Conservation (phyloP, 2,888 invertebrate species). For the Ferdinandea cuprea region DNA sequence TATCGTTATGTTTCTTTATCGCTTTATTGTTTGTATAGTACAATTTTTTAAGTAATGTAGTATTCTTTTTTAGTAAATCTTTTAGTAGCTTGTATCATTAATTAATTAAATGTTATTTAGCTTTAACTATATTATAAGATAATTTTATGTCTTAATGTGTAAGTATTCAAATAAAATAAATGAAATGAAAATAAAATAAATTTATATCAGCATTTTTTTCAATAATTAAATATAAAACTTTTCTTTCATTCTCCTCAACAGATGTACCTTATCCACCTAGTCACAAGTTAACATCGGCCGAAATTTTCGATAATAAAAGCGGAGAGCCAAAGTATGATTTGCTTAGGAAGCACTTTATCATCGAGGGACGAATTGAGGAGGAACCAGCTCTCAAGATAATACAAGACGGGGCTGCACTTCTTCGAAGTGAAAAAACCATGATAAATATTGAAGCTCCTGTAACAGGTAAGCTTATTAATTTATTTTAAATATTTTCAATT, state of each 20-base stretch:
- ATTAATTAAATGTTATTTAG: neutral
- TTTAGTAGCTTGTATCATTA: no score
- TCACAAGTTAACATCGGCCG: conserved; percentile 96
- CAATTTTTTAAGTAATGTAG: no score
- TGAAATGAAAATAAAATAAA: no score
- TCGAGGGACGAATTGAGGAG: conserved; percentile 99
- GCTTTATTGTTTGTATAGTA: no score
- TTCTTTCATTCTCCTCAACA: conserved; percentile 53
- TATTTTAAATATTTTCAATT: neutral
- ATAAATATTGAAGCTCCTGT: conserved; percentile 99
- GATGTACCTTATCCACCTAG: conserved; percentile 99
- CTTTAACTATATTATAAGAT: no score
- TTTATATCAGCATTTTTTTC: no score
- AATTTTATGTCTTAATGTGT: no score
- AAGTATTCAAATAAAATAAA: no score
- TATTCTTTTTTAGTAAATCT: no score
- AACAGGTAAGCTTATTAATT: conserved; percentile 85
- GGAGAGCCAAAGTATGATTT: conserved; percentile 98
- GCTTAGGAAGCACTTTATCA: conserved; percentile 98
- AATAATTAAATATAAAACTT: neutral
- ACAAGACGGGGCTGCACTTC: conserved; percentile 96
- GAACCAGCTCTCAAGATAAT: conserved; percentile 98
- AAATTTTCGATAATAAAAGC: conserved; percentile 97
- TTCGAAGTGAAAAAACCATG: conserved; percentile 97
- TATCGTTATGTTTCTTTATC: no score